Evolutionary conservation across 2,113 vertebrate species (phyloP).

Genomic region (Lichenostomus cassidix): DNA sequence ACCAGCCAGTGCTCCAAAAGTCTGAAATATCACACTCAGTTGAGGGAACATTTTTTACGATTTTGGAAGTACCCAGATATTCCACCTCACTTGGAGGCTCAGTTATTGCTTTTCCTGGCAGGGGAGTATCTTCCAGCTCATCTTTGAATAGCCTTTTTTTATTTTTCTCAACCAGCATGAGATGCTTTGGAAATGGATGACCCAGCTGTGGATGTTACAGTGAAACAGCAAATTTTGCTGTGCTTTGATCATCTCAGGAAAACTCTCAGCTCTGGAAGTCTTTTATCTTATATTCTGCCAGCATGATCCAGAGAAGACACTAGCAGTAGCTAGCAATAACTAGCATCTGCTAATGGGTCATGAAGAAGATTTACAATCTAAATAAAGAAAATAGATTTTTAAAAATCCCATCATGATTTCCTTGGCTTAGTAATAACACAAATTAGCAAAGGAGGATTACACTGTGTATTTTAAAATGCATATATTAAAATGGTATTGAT

Average conservation of each 20-base stretch:
- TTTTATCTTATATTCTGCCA: neutral
- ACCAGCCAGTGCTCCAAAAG: neutral
- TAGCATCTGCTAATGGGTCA: neutral
- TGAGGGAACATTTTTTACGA: neutral
- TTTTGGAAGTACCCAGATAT: neutral
- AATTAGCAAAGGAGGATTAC: neutral
- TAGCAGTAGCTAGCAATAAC: neutral
- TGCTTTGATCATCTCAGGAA: slow-evolving; percentile 13
- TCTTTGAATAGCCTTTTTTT: neutral
- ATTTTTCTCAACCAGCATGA: neutral
- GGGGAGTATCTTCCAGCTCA: neutral
- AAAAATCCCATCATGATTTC: neutral
- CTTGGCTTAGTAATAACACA: neutral
- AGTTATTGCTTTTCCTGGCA: neutral
- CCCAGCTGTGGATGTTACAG: neutral
- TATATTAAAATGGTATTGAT: neutral
- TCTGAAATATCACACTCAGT: neutral
- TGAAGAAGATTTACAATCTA: neutral
- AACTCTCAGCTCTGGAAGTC: neutral
- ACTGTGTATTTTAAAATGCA: neutral
- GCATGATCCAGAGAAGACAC: neutral
- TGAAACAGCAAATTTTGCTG: slow-evolving; percentile 28
- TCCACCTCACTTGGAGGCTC: neutral
- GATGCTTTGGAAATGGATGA: neutral
- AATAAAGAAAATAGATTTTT: neutral